phyloP scores from a whole-genome alignment of 2,888 invertebrate genomes.

The Drosophila monieri region DNA sequence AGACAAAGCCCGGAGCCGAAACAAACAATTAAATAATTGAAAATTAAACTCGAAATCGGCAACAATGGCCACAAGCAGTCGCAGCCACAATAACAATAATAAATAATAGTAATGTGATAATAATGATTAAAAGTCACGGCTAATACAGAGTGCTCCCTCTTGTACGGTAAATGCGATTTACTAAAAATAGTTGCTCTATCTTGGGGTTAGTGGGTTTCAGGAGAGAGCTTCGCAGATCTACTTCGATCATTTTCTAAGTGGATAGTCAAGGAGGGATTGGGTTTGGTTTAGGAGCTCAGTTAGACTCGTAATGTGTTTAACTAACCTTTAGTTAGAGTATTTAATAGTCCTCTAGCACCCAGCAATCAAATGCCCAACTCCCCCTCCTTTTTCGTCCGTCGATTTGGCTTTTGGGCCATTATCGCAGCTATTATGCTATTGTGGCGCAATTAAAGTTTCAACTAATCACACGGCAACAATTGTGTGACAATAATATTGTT shows the following conservation, averaged over 20 bases:
- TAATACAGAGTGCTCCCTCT: conserved; percentile 59
- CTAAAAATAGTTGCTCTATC: conserved; percentile 12
- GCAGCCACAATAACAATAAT: conserved; percentile 26
- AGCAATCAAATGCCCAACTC: neutral
- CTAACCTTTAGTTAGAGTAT: conserved; percentile 3
- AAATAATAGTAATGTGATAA: conserved; percentile 56
- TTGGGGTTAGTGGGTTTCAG: neutral
- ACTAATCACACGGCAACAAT: conserved; percentile 70
- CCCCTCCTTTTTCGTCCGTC: neutral
- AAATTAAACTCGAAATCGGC: conserved; percentile 46
- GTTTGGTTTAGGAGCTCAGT: neutral
- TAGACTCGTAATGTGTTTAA: neutral
- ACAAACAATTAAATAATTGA: conserved; percentile 67
- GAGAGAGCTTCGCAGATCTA: neutral
- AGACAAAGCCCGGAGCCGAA: conserved; percentile 21
- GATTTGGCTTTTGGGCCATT: conserved; percentile 32
- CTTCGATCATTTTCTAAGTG: too few species aligned
- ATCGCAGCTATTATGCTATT: conserved; percentile 59
- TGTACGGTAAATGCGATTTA: conserved; percentile 38
- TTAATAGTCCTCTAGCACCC: neutral
- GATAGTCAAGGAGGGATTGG: neutral
- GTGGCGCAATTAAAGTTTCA: conserved; percentile 74
- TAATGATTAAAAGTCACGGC: conserved; percentile 53
- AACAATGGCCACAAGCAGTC: conserved; percentile 13
- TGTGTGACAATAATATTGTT: conserved; percentile 72